Base-by-base conservation (phyloP, 2,797 vertebrate genomes). In the Thunnus albacares region DNA sequence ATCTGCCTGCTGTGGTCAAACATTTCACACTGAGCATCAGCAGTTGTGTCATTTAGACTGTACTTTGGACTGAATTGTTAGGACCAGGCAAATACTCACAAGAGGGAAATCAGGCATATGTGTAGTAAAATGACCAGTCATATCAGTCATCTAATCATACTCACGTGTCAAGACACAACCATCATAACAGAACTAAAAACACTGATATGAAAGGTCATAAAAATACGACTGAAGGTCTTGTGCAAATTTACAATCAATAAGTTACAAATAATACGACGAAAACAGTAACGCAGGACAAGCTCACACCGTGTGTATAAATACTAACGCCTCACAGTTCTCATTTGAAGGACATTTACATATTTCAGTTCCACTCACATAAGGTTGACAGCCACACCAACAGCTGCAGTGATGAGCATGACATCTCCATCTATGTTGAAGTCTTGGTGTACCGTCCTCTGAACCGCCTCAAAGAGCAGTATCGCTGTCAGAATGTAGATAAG, bases 321-420 rank as follows among this genome's bases (percentile, higher is more conserved):
- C 15, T 47, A 17, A 7, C 1, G 28, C 13, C 3, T 59, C 15
- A 9, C 5, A 35, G 1, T 15, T 74, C 62, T 55, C 22, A 33
- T 5, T n/a, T 14, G n/a, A 64, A 8, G 28, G 3, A 56, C 12
- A 38, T 49, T 30, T 22, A 28, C 9, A 49, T n/a, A 4, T 35
- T 14, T 11, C 5, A 11, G 0, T 38, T 18, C 38, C 18, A 87
- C 97, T 97, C 95, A 99, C 98, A 99, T 93, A 72, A 99, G 84
- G 81, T 99, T 99, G 81, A 99, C 96, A 3, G 98, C 98, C 64
- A 99, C 98, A 2, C 98, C 98, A 20, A 99, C 95, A 0, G 97
- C 98, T 56, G 98, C 98, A 0, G 98, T 99, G 88, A 99, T 99
- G 80, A 99, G 96, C 98, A 99, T 99, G 81, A 97, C 94, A 26